A percentile compares a stretch with the other conserved stretches of the same genome.
These are phyloP conservation scores for rabbit (Oryctolagus cuniculus) DNA, from an alignment of 2,113 vertebrate genomes.

Conservation along the genomic window DNA sequence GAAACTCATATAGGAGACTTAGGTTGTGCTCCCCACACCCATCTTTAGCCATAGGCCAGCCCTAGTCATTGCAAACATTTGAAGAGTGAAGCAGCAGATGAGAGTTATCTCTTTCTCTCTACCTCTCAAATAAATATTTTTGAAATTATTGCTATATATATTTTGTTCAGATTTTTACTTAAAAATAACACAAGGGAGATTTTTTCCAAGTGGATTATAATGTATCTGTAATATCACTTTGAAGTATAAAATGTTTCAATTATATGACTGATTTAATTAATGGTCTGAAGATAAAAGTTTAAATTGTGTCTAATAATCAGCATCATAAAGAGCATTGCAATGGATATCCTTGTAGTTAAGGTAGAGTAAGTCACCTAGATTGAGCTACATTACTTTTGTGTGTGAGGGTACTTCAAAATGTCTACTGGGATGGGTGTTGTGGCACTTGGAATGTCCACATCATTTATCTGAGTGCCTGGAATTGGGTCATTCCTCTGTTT, in stretches of 20 bases:
- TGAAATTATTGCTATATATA: neutral
- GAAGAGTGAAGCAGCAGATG: too few relatives aligned
- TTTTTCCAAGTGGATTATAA: neutral
- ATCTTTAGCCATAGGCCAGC: too few relatives aligned
- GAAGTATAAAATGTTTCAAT: neutral
- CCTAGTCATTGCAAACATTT: too few relatives aligned
- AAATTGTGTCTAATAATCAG: neutral
- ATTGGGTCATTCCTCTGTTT: too few relatives aligned
- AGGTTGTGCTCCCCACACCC: too few relatives aligned
- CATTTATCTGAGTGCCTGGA: too few relatives aligned
- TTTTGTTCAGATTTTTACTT: neutral
- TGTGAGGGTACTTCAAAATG: too few relatives aligned
- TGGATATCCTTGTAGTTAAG: neutral
- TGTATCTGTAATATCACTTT: neutral
- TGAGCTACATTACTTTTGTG: neutral
- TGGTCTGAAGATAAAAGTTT: neutral
- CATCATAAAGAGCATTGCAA: neutral
- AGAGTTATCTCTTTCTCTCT: too few relatives aligned
- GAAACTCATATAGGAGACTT: too few relatives aligned
- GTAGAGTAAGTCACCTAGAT: neutral
- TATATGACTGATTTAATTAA: neutral
- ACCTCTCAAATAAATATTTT: too few relatives aligned
- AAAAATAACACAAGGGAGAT: neutral
- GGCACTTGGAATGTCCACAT: too few relatives aligned
- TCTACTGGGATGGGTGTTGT: too few relatives aligned